These are phyloP conservation scores for Cotesia vestalis DNA, from an alignment of 1,140 invertebrate species.

Conservation along the genomic window DNA sequence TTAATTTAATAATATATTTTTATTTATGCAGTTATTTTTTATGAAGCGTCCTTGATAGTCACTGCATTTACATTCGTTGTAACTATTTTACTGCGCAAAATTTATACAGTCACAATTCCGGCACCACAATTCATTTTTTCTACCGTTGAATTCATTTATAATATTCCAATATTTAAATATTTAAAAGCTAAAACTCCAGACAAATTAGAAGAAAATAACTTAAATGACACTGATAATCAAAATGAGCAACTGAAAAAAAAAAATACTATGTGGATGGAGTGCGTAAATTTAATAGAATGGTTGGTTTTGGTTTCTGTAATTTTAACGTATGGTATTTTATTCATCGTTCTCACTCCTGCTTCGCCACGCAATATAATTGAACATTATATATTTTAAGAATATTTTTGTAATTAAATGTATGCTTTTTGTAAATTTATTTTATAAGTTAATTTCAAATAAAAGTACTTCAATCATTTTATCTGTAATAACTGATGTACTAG, in stretches of 20 bases:
- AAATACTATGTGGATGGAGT: conserved; percentile 47
- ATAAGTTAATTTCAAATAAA: too few species aligned
- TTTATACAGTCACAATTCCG: conserved; percentile 44
- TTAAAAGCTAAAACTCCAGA: conserved; percentile 42
- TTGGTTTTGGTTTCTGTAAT: conserved; percentile 45
- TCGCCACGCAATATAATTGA: background rate
- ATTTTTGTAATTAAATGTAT: background rate
- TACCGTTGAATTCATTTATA: conserved; percentile 44
- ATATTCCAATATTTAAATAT: conserved; percentile 47
- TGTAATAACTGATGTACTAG: too few species aligned
- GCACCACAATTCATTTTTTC: conserved; percentile 51
- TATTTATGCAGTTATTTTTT: conserved; percentile 61
- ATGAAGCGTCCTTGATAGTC: conserved; percentile 61
- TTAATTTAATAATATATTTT: background rate
- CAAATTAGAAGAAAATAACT: conserved; percentile 22
- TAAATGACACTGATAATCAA: conserved; percentile 18
- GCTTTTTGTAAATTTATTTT: too few species aligned
- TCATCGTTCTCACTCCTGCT: conserved; percentile 46
- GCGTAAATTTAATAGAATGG: conserved; percentile 53
- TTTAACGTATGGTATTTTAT: conserved; percentile 48
- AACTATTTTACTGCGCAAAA: conserved; percentile 58
- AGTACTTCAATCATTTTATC: too few species aligned
- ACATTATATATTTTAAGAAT: background rate
- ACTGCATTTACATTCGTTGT: conserved; percentile 61
- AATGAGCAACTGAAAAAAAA: conserved; percentile 35